Evolutionary conservation across 2,113 vertebrate genomes (phyloP), one percentile per base, ranked within the genome.

Genomic region (Gadus chalcogrammus): DNA sequence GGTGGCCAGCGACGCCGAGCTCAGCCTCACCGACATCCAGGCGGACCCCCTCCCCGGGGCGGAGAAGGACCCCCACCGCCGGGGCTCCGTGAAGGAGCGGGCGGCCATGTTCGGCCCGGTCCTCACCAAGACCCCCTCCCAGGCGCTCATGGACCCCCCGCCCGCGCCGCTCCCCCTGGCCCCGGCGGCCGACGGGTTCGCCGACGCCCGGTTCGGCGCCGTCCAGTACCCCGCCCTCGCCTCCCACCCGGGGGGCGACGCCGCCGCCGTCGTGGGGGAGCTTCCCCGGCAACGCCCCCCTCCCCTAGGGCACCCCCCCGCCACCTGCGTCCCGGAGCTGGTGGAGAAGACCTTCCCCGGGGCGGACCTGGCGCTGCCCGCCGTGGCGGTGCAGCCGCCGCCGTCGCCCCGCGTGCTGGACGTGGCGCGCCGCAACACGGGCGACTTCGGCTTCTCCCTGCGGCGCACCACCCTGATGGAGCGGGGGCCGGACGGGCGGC

Each of bases 371-470:
- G 89, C 92, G 69, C 84, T 98, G 72, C 96, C 97, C 0, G 61
- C 72, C 0, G 84, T 98, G 42, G 89, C 91, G 3, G 87, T 95
- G 35, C 93, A 93, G 0, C 88, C 93, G 5, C 79, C 92, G 5
- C 93, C 94, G 0, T 75, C 87, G 1, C 90, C 92, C 0, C 88
- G 96, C 81, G 93, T 98, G 78, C 90, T 98, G 75, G 93, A 95
- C 85, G 88, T 99, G 35, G 96, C 95, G 70, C 90, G 97, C 0
- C 91, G 96, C 71, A 94, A 93, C 85, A 98, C 97, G 0, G 97
- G 97, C 0, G 97, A 99, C 81, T 99, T 99, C 0, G 97, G 97
- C 72, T 99, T 99, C 85, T 98, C 97, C 6, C 84, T 99, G 68
- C 91, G 97, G 7, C 93, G 97, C 22, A 97, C 94, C 35, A 95